Evolutionary conservation across 2,888 invertebrate genomes (phyloP), one percentile per base, ranked within the genome.

Genomic region (Micoletzkya japonica): DNA sequence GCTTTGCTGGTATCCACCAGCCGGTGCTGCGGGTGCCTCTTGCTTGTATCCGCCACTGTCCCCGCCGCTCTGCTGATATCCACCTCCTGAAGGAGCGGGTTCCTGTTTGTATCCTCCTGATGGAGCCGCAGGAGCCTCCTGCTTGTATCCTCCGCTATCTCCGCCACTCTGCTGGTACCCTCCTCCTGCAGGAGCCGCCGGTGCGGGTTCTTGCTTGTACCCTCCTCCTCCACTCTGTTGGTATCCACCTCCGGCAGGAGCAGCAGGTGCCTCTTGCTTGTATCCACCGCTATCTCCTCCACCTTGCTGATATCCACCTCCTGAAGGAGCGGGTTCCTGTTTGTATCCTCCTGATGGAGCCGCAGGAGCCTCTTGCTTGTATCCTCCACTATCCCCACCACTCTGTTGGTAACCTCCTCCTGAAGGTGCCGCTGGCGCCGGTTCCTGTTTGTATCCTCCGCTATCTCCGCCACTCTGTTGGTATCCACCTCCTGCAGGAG

Each of bases 261-360:
- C 44, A 26, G 26, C 10, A 26, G 58, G 44, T 44, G 44, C 54
- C 26, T 26, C 26, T 2, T 26, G 26, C 6, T 30, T 4, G 34
- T 57, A 57, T 2, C 58, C 58, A 20, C 58, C 58, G 4, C 58
- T 36, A 0, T 36, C 58, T 10, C 58, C 58, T 58, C 58, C 58
- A 0, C n/a, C 10, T 1, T 10, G 10, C 20, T 34, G 36, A 24
- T 58, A 58, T 36, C 58, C 58, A 20, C 58, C 58, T 20, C 58
- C 58, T 44, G 44, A 10, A 14, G 44, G 44, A 44, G 44, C 44
- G 20, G 44, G 44, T n/a, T n/a, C n/a, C n/a, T n/a, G n/a, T n/a
- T n/a, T n/a, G n/a, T n/a, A n/a, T n/a, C n/a, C n/a, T 44, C 10
- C 44, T 14, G 44, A 20, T 44, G 44, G 10, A 20, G 44, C 10